Evolutionary conservation across 2,113 vertebrate species (phyloP), one percentile per base, ranked within the genome.

Genomic region (Pipra filicauda): DNA sequence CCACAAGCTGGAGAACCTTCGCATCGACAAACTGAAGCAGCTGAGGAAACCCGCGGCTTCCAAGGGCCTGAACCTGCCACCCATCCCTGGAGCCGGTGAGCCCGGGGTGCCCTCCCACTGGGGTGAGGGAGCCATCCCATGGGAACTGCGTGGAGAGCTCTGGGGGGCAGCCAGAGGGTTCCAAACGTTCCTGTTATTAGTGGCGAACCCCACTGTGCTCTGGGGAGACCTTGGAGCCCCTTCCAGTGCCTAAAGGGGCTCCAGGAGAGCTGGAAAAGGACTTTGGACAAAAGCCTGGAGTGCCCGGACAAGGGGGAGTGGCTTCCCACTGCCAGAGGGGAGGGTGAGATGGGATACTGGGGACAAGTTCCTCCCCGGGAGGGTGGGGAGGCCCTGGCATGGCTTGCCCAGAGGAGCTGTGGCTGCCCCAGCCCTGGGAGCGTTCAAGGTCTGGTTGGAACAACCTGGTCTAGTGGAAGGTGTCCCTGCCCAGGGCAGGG

Each of bases 1-100:
- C 27, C 99, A 98, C 94, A 98, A 99, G 78, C 97, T 99, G 30
- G 99, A 99, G 85, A 99, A 99, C 89, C 98, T 99, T 39, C 99
- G 99, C 97, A 99, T 99, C 31, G 99, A 99, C 97, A 99, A 99
- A 17, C 96, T 99, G 78, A 99, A 98, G 96, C 99, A 99, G 82
- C 98, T 99, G 86, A 98, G 99, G 62, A 98, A 99, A 43, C 96
- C 98, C 0, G 97, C 98, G 0, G 97, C 98, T 16, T 55, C 95
- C 26, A 98, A 98, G 59, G 96, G 98, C 22, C 91, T 98, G 97
- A 99, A 98, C 91, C 98, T 99, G 70, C 99, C 99, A 5, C 97
- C 98, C 52, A 96, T 99, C 90, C 94, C 98, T 0, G 97, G 98
- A 51, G 91, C 98, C 3, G 99, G 99, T 99, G 95, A 97, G 97